A percentile compares a stretch with the other conserved stretches of the same genome.
Evolutionary conservation across 2,797 vertebrate genomes (phyloP).

Genomic region (Ceyx erithaca): DNA sequence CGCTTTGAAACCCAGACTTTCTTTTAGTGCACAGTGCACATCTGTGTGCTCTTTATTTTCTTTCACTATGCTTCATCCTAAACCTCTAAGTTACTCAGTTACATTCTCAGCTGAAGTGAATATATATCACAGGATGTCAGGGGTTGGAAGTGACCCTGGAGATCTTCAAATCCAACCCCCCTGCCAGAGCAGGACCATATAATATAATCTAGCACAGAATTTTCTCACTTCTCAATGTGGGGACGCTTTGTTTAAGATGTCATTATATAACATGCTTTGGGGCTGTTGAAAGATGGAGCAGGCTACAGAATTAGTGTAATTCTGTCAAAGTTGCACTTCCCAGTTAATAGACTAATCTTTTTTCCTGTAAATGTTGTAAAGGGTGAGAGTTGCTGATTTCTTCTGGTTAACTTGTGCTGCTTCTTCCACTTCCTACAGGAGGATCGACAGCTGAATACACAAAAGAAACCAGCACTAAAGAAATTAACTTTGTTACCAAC

Average conservation of each 20-base stretch:
- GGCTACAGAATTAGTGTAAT: background rate
- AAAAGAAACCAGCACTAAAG: conserved; percentile 96
- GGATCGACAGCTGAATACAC: conserved; percentile 93
- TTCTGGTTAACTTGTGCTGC: background rate
- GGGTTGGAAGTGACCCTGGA: too few relatives aligned
- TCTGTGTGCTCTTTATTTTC: background rate
- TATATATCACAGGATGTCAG: too few relatives aligned
- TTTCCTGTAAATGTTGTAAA: background rate
- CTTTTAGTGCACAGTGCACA: background rate
- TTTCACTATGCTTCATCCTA: background rate
- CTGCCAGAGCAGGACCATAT: too few relatives aligned
- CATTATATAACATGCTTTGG: background rate
- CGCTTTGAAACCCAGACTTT: background rate
- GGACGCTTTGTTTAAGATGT: background rate
- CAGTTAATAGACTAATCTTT: background rate
- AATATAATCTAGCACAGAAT: too few relatives aligned
- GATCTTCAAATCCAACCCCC: too few relatives aligned
- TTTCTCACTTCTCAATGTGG: background rate
- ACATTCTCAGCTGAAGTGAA: background rate
- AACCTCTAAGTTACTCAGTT: background rate
- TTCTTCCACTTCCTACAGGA: conserved; percentile 81
- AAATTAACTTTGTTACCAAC: conserved; percentile 95
- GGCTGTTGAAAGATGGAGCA: background rate
- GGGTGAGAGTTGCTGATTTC: background rate
- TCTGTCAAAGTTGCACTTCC: background rate